Percentiles rank a stretch among this genome's conserved stretches.
These are phyloP conservation scores for Bombus pyrosoma DNA, from an alignment of 1,140 invertebrate species.

Conservation along the genomic window DNA sequence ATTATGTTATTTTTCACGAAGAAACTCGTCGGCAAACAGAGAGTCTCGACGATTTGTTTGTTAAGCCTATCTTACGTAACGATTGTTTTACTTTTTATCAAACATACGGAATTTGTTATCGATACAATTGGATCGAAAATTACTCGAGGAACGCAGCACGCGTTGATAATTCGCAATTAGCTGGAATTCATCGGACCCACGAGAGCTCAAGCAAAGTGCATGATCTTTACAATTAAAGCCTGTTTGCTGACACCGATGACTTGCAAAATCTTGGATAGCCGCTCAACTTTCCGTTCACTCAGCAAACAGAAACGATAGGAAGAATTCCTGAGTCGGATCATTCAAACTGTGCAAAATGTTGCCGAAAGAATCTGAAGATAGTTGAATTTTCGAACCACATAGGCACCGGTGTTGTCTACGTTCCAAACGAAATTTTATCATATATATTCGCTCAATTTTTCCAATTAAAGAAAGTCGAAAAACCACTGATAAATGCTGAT, in stretches of 20 bases:
- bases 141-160: too few relatives aligned
- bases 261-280: not conserved
- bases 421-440: too few relatives aligned
- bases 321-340: not conserved
- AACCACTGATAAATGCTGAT: too few relatives aligned
- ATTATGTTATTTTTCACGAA: not conserved
- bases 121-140: too few relatives aligned
- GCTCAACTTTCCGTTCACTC: not conserved
- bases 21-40: not conserved
- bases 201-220: too few relatives aligned
- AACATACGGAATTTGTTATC: not conserved
- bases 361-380: not conserved
- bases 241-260: conserved; percentile 6
- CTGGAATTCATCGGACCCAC: not conserved
- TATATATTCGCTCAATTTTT: too few relatives aligned
- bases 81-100: not conserved
- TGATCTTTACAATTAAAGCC: conserved; percentile 23
- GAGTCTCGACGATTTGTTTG: not conserved
- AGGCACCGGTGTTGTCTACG: too few relatives aligned
- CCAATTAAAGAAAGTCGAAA: too few relatives aligned
- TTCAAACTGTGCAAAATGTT: not conserved
- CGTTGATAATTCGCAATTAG: conserved; percentile 7
- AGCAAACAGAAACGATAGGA: not conserved
- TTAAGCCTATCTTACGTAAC: not conserved
- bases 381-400: not conserved